These are phyloP conservation scores for Xestoiulus laeticollis DNA, from an alignment of 2,888 invertebrate genomes.

Conservation along the genomic window DNA sequence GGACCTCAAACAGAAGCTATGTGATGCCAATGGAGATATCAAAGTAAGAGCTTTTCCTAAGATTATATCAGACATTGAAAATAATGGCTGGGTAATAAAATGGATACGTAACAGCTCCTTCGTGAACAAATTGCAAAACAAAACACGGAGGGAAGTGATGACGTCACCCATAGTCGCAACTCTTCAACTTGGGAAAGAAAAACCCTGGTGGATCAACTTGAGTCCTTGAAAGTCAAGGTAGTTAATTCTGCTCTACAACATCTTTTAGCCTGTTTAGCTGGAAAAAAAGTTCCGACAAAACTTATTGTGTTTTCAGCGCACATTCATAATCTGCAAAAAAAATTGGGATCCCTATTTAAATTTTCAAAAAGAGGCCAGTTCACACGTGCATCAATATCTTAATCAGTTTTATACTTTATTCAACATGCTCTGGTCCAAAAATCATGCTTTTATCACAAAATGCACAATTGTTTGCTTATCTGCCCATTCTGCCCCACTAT, in stretches of 20 bases:
- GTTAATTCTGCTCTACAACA: constrained; percentile 52
- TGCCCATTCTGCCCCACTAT: too few relatives aligned
- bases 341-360: too few relatives aligned
- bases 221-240: constrained; percentile 74
- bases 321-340: too few relatives aligned
- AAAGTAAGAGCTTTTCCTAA: constrained; percentile 61
- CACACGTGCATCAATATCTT: too few relatives aligned
- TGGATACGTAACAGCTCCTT: constrained; percentile 60
- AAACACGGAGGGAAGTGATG: constrained; percentile 60
- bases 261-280: background rate
- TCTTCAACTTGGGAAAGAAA: constrained; percentile 73
- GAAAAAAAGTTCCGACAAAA: too few relatives aligned
- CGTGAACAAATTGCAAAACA: constrained; percentile 64
- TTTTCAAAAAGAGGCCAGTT: too few relatives aligned
- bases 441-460: too few relatives aligned
- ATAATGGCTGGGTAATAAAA: background rate
- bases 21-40: constrained; percentile 66
- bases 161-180: constrained; percentile 59
- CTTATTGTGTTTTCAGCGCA: too few relatives aligned
- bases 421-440: too few relatives aligned
- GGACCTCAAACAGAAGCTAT: constrained; percentile 75
- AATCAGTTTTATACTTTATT: too few relatives aligned
- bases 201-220: constrained; percentile 74
- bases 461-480: too few relatives aligned
- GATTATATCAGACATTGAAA: background rate